Evolutionary conservation across 2,113 vertebrate species (phyloP), one percentile per base, ranked within the genome.

Genomic region (Psilopsiagon aurifrons): DNA sequence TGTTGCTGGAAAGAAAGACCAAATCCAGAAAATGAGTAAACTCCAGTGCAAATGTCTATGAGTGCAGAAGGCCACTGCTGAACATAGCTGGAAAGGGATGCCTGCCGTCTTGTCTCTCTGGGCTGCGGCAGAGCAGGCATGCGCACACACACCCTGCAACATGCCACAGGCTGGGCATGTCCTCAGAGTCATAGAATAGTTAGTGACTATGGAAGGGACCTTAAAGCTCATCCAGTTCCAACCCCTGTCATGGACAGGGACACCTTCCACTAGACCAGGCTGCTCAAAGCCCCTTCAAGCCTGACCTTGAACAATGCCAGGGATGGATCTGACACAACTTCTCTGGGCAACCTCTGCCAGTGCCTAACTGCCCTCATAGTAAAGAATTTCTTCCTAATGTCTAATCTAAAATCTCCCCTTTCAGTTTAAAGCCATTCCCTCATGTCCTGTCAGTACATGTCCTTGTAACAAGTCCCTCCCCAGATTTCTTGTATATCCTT

Each of bases 121-220:
- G 24, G 18, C 37, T 33, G 7, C 22, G 29, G 51, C 19, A 46
- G 24, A 7, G 39, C 39, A 35, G 67, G 15, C 11, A n/a, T 6
- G 68, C 1, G 7, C 24, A 27, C 3, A 1, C 25, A 24, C 4
- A 27, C 3, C 17, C 31, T 10, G 2, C 7, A 20, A 13, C 2
- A 0, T 39, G 29, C 19, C 51, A 47, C 37, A 37, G 25, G 5
- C 19, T 67, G 28, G 27, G 57, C 27, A 51, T 1, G 0, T 44
- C 68, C 43, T 76, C 41, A 80, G 33, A 59, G 33, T 35, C 57
- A 35, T 22, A 59, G 33, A 35, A 35, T 24, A 22, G 57, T 35
- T 35, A 35, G 57, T 13, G 22, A 23, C 55, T 31, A n/a, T 59
- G 33, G 33, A 59, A n/a, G 33, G 57, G 13, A 59, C 33, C 20